Evolutionary conservation across 2,888 invertebrate genomes (phyloP).

Genomic region (Ditylenchus weischeri): DNA sequence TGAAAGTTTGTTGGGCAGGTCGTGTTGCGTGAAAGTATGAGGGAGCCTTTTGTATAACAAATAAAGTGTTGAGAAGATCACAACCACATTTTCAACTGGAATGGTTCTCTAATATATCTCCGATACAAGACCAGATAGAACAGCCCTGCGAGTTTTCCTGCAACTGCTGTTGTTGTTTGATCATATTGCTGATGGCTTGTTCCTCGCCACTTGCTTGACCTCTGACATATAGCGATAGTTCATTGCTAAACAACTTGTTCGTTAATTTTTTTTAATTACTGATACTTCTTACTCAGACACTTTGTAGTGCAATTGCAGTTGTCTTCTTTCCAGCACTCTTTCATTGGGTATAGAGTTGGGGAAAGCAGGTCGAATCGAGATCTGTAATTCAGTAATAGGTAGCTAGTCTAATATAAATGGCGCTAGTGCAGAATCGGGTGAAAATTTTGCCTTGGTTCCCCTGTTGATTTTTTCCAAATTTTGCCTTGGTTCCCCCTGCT

Average conservation of each 20-base stretch:
- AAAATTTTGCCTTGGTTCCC: too few species aligned
- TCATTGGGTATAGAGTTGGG: neutral
- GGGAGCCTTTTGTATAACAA: too few species aligned
- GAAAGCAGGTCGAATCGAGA: too few species aligned
- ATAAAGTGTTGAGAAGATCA: too few species aligned
- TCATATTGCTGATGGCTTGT: neutral
- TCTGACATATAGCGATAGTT: constrained; percentile 3
- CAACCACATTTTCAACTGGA: neutral
- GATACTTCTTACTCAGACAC: neutral
- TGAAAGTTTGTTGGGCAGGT: too few species aligned
- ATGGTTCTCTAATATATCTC: constrained; percentile 18
- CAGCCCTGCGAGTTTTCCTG: constrained; percentile 7
- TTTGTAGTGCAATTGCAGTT: neutral
- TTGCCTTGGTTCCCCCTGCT: too few species aligned
- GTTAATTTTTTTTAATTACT: neutral
- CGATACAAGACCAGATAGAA: constrained; percentile 22
- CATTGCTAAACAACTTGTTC: constrained; percentile 7
- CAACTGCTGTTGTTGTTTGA: constrained; percentile 9
- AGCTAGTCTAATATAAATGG: too few species aligned
- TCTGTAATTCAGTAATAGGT: too few species aligned
- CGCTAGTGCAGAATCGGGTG: too few species aligned
- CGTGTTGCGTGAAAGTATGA: too few species aligned
- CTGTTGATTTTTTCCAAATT: too few species aligned
- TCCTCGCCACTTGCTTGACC: neutral
- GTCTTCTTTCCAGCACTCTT: neutral